phyloP scores from a whole-genome alignment of 2,888 invertebrate species.

The Idaea biselata region DNA sequence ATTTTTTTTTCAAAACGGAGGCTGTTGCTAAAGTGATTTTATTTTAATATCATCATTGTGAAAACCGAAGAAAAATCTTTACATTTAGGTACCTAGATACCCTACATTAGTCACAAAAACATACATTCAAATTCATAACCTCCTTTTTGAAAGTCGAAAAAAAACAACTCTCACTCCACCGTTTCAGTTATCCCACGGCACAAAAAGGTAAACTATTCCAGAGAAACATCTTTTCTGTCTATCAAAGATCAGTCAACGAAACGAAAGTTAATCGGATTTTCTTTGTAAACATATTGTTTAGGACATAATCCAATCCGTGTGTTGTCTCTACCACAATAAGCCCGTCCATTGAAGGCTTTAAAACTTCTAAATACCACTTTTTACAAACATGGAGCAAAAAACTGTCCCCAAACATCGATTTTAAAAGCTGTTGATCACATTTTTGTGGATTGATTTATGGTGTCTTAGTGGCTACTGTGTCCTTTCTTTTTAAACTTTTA shows the following conservation, averaged over 20 bases:
- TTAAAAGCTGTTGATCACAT: constrained; percentile 10
- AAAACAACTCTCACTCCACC: constrained; percentile 5
- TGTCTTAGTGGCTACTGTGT: constrained; percentile 24
- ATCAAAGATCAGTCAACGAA: constrained; percentile 49
- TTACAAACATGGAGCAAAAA: constrained; percentile 25
- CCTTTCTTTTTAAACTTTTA: constrained; percentile 14
- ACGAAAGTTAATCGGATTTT: constrained; percentile 68
- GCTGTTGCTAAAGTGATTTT: too few species aligned
- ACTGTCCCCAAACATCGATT: constrained; percentile 18
- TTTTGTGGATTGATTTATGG: constrained; percentile 23
- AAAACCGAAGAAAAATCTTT: too few species aligned
- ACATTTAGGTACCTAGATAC: too few species aligned
- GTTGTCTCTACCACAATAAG: constrained; percentile 37
- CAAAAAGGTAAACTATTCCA: constrained; percentile 49
- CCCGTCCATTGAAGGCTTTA: constrained; percentile 53
- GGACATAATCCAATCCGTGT: constrained; percentile 56
- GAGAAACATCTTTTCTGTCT: constrained; percentile 48
- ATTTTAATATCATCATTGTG: too few species aligned
- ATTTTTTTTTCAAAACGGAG: too few species aligned
- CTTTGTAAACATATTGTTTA: constrained; percentile 63
- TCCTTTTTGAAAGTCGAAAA: not conserved
- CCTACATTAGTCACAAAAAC: too few species aligned
- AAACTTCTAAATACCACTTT: constrained; percentile 40
- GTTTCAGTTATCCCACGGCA: constrained; percentile 37
- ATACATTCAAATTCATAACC: too few species aligned